phyloP scores from a whole-genome alignment of 2,888 invertebrate species.

The Ophion obscuratus region DNA sequence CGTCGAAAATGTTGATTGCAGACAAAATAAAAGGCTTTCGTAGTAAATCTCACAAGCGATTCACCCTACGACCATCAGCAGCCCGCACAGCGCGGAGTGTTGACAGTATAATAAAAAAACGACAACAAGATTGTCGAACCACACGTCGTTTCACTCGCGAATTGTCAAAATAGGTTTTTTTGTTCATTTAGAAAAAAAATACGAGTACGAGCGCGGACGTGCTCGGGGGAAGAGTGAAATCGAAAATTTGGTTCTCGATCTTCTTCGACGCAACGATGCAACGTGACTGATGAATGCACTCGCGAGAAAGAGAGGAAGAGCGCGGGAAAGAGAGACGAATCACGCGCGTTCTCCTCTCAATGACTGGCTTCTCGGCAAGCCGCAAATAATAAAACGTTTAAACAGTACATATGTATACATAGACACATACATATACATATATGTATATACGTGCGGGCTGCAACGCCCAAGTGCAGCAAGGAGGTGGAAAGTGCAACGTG shows the following conservation, averaged over 20 bases:
- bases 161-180: background rate
- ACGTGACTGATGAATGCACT: constrained; percentile 62
- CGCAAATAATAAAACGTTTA: constrained; percentile 40
- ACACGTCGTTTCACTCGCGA: background rate
- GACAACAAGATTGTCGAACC: background rate
- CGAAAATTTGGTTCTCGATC: background rate
- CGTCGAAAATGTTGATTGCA: background rate
- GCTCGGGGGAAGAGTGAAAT: background rate
- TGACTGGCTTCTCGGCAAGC: constrained; percentile 35
- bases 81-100: background rate
- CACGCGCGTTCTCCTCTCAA: constrained; percentile 37
- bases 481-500: constrained; percentile 58
- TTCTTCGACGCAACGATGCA: constrained; percentile 36
- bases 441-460: constrained; percentile 16
- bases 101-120: constrained; percentile 10
- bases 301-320: constrained; percentile 49
- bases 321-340: constrained; percentile 43
- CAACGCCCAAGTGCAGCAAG: constrained; percentile 51
- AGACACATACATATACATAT: background rate
- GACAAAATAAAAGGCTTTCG: background rate
- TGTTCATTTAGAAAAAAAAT: background rate
- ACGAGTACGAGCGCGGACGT: background rate
- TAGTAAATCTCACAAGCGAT: background rate
- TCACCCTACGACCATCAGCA: constrained; percentile 30
- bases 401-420: constrained; percentile 22